Evolutionary conservation across 2,797 vertebrate genomes (phyloP), one percentile per base, ranked within the genome.

Genomic region (Helarctos malayanus): DNA sequence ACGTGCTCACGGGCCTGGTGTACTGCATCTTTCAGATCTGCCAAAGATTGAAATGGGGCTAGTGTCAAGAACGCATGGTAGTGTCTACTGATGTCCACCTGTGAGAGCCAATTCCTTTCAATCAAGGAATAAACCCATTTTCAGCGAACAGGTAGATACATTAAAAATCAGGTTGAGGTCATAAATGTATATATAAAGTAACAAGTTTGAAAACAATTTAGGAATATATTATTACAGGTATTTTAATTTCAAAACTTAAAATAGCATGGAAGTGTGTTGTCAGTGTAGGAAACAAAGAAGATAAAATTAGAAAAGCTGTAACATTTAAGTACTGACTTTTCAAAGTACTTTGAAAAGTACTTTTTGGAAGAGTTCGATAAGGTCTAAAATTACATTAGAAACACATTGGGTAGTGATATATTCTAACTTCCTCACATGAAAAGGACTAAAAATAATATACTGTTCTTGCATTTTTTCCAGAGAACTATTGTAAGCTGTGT

Each of bases 181-280:
- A 45, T 38, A 85, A 61, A 52, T 32, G 11, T 71, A 47, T 73
- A 13, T 61, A 47, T 65, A 56, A 86, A 63, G 8, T 25, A 61
- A 8, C 47, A 89, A 57, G 8, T 95, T 82, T 93, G 54, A 61
- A 91, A 45, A 32, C 25, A 91, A 9, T 91, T 91, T 21, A 84
- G 83, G 47, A 80, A 25, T 84, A 21, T 59, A 57, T 11, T 47
- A 65, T 59, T 89, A 71, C 18, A 91, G n/a, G n/a, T 84, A 35
- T 68, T 92, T 75, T 57, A 89, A 45, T 32, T 61, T 78, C 41
- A 78, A 61, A 95, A 71, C 15, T 49, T 91, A 92, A 94, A 83
- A 71, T 89, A 82, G 13, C 8, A 41, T 18, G 52, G 38, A 79
- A 91, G 29, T 2, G 7, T 90, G 54, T 71, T 73, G 78, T 32